Evolutionary conservation across 2,888 invertebrate genomes (phyloP).

Genomic region (Lamellibrachia columna): DNA sequence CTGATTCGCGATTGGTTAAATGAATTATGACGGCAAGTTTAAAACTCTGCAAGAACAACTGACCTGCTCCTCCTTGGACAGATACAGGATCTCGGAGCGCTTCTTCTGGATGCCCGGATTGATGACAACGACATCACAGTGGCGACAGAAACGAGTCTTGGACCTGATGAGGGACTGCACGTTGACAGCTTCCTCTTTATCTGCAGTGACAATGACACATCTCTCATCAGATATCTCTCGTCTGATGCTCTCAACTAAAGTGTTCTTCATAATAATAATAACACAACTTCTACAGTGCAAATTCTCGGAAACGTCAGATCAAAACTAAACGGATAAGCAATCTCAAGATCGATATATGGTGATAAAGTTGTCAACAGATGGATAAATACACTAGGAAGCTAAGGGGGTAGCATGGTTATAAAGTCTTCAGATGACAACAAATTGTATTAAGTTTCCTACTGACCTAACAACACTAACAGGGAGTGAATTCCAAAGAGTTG

Average conservation of each 20-base stretch:
- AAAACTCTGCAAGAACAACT: slow-evolving; percentile 52
- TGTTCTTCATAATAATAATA: neutral
- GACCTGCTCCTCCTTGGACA: slow-evolving; percentile 71
- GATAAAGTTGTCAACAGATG: too few relatives aligned
- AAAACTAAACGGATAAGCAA: too few relatives aligned
- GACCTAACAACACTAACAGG: too few relatives aligned
- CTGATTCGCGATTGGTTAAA: too few relatives aligned
- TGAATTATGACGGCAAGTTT: too few relatives aligned
- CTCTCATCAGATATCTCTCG: too few relatives aligned
- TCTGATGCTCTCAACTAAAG: neutral
- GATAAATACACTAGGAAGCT: too few relatives aligned
- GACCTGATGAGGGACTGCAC: slow-evolving; percentile 91
- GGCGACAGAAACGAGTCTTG: slow-evolving; percentile 88
- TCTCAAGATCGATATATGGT: too few relatives aligned
- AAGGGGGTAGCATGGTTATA: too few relatives aligned
- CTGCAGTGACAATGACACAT: slow-evolving; percentile 43
- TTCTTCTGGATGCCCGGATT: slow-evolving; percentile 81
- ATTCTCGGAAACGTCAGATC: neutral
- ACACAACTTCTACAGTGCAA: neutral
- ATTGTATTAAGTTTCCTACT: too few relatives aligned
- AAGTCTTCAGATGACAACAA: too few relatives aligned
- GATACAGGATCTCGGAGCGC: slow-evolving; percentile 77
- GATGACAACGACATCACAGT: slow-evolving; percentile 91
- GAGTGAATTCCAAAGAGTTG: too few relatives aligned
- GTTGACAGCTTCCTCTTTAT: slow-evolving; percentile 73